These are phyloP conservation scores for Ascidia mentula DNA, from an alignment of 23 tunicate species.

Conservation along the genomic window DNA sequence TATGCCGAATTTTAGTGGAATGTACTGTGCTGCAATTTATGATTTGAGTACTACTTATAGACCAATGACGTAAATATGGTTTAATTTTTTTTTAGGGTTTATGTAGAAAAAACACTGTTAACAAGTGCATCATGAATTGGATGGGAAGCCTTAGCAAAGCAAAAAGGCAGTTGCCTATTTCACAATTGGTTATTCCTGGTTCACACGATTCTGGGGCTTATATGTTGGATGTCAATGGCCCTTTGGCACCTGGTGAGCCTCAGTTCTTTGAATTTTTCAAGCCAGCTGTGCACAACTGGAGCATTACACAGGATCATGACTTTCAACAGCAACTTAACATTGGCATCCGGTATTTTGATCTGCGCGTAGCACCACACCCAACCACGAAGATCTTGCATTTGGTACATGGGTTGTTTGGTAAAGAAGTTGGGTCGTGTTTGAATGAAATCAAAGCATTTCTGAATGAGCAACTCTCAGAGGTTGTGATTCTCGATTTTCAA, in stretches of 20 bases:
- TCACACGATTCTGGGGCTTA: conserved; percentile 24
- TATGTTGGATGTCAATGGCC: neutral
- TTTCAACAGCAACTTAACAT: neutral
- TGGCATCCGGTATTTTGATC: conserved; percentile 28
- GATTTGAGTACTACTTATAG: too few relatives aligned
- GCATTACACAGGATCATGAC: conserved; percentile 1
- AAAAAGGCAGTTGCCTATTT: neutral
- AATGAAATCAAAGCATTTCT: conserved; percentile 13
- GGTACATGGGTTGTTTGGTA: conserved; percentile 20
- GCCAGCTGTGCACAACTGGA: conserved; percentile 21
- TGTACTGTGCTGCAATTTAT: too few relatives aligned
- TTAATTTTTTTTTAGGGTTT: too few relatives aligned
- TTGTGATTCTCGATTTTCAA: conserved; percentile 16
- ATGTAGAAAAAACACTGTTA: too few relatives aligned
- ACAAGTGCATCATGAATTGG: conserved; percentile 30
- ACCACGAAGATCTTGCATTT: neutral
- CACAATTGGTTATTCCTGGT: conserved; percentile 10
- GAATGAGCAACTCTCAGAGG: neutral
- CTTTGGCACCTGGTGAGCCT: conserved; percentile 12
- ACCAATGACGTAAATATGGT: too few relatives aligned
- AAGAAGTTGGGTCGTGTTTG: neutral
- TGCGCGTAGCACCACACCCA: conserved; percentile 17
- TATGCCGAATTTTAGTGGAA: too few relatives aligned
- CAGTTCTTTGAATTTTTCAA: neutral
- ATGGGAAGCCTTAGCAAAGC: neutral